A percentile compares a stretch with the other conserved stretches of the same genome.
phyloP scores from a whole-genome alignment of 2,113 vertebrate species.

The Dasyprocta punctata region DNA sequence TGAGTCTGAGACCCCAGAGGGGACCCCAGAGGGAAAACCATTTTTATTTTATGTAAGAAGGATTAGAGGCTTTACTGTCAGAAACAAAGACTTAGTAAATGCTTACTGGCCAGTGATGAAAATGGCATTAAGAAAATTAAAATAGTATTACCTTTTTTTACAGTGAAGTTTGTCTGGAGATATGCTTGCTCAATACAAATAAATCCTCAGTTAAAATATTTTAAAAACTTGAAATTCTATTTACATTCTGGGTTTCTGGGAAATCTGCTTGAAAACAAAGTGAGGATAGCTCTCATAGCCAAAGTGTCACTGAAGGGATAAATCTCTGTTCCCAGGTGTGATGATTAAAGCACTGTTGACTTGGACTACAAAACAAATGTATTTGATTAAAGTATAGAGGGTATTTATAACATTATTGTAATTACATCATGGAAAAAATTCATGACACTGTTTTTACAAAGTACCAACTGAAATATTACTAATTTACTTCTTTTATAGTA shows the following conservation, averaged over 20 bases:
- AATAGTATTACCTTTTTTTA: background rate
- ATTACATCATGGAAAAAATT: background rate
- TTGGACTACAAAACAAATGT: background rate
- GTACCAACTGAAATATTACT: background rate
- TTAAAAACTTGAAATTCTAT: background rate
- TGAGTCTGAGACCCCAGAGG: background rate
- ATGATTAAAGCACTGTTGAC: background rate
- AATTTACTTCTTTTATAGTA: background rate
- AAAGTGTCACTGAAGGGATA: background rate
- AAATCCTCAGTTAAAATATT: background rate
- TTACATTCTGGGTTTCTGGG: background rate
- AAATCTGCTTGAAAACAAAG: background rate
- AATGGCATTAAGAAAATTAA: background rate
- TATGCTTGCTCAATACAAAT: background rate
- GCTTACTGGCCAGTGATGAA: background rate
- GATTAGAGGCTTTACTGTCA: background rate
- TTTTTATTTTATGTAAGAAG: background rate
- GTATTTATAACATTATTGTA: conserved; percentile 24
- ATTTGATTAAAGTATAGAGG: conserved; percentile 18
- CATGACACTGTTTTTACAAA: background rate
- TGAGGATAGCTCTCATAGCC: background rate
- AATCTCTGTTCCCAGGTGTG: background rate
- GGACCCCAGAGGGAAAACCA: background rate
- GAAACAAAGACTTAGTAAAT: background rate
- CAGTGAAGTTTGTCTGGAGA: background rate